These are phyloP conservation scores for Puma concolor DNA, from an alignment of 2,113 vertebrate genomes.

Conservation along the genomic window DNA sequence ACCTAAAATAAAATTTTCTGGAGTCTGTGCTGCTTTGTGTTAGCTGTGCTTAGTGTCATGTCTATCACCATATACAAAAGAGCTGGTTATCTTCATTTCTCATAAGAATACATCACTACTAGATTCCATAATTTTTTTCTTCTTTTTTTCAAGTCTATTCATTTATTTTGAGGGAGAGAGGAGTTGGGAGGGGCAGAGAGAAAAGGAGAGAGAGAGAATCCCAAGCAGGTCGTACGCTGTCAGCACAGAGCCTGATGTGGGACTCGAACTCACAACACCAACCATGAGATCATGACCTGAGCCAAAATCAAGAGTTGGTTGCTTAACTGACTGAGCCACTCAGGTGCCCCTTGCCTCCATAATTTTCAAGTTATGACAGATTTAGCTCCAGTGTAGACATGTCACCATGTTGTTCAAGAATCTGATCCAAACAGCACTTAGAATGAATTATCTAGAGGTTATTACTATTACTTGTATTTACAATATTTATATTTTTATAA, in stretches of 20 bases:
- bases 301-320: too few relatives aligned
- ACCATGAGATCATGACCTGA: too few relatives aligned
- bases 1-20: neutral
- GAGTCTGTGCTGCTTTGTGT: neutral
- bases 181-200: too few relatives aligned
- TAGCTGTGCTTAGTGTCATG: neutral
- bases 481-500: neutral
- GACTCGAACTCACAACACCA: too few relatives aligned
- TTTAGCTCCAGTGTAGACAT: neutral
- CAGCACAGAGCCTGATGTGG: too few relatives aligned
- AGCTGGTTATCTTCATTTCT: neutral
- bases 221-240: too few relatives aligned
- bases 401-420: neutral
- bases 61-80: neutral
- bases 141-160: too few relatives aligned
- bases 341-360: too few relatives aligned
- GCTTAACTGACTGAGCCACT: too few relatives aligned
- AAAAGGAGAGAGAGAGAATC: too few relatives aligned
- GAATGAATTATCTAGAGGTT: neutral
- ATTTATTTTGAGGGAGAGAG: too few relatives aligned
- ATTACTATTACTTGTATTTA: neutral
- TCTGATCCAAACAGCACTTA: neutral
- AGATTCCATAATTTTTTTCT: too few relatives aligned
- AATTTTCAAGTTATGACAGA: conserved; percentile 6
- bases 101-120: neutral